These are phyloP conservation scores for Nemopilema nomurai DNA, from an alignment of 30 jellyfish, hydroid and myxozoan genomes.

Conservation along the genomic window DNA sequence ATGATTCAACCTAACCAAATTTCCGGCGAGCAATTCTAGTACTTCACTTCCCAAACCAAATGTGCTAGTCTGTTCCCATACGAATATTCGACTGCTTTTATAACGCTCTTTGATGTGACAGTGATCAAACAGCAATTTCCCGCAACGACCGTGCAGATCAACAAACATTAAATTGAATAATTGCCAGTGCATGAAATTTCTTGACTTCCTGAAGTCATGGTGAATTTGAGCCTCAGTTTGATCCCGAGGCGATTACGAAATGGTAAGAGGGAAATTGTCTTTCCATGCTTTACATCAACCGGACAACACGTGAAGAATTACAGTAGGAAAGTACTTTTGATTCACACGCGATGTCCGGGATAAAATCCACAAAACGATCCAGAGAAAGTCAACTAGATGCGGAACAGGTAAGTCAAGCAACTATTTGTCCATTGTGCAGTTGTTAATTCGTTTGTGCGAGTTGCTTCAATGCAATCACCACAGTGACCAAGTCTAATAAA, in stretches of 20 bases:
- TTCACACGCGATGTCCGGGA: background rate
- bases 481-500: no score
- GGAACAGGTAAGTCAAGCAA: conserved; percentile 27
- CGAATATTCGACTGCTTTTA: background rate
- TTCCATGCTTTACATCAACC: background rate
- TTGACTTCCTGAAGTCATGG: conserved; percentile 27
- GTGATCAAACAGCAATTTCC: conserved; percentile 13
- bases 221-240: conserved; percentile 4
- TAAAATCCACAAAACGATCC: background rate
- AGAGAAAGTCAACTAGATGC: conserved; percentile 31
- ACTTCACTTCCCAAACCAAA: background rate
- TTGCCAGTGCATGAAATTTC: conserved; percentile 38
- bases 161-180: conserved; percentile 16
- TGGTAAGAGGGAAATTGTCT: background rate
- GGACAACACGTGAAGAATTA: conserved; percentile 18
- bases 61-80: background rate
- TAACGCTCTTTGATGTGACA: background rate
- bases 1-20: background rate
- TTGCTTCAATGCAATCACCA: no score
- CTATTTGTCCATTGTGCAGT: background rate
- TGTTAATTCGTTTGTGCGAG: background rate
- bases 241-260: conserved; percentile 10
- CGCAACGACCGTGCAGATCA: background rate
- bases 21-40: background rate
- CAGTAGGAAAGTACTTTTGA: background rate